Conservation (phyloP, 2,113 vertebrate species). For the Thalassarche chlororhynchos region DNA sequence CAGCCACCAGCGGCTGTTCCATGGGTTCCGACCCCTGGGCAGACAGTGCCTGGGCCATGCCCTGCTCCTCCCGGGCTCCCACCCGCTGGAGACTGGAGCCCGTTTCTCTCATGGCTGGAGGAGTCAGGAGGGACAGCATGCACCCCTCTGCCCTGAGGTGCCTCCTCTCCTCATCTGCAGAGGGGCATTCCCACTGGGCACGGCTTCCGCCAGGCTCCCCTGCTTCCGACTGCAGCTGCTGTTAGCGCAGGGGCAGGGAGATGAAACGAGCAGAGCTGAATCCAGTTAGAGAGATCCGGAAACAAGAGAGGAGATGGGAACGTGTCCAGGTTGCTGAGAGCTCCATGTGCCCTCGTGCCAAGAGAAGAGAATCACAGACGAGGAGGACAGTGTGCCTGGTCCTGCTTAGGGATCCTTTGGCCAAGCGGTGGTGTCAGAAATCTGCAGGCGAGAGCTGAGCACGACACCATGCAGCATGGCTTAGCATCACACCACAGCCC, state of each 20-base stretch:
- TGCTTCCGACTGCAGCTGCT: neutral
- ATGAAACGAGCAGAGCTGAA: neutral
- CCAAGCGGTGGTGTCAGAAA: neutral
- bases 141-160: neutral
- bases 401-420: neutral
- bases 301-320: neutral
- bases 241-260: neutral
- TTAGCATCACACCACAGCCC: neutral
- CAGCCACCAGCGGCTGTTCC: neutral
- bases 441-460: neutral
- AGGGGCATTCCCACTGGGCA: neutral
- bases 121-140: neutral
- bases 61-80: neutral
- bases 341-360: neutral
- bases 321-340: neutral
- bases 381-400: neutral
- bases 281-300: neutral
- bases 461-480: accelerated
- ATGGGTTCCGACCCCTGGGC: neutral
- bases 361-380: neutral
- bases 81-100: neutral
- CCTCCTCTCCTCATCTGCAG: neutral
- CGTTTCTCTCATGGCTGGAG: neutral
- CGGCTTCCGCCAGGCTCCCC: neutral
- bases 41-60: neutral